Evolutionary conservation across 2,888 invertebrate species (phyloP).

Genomic region (Halictus ligatus): DNA sequence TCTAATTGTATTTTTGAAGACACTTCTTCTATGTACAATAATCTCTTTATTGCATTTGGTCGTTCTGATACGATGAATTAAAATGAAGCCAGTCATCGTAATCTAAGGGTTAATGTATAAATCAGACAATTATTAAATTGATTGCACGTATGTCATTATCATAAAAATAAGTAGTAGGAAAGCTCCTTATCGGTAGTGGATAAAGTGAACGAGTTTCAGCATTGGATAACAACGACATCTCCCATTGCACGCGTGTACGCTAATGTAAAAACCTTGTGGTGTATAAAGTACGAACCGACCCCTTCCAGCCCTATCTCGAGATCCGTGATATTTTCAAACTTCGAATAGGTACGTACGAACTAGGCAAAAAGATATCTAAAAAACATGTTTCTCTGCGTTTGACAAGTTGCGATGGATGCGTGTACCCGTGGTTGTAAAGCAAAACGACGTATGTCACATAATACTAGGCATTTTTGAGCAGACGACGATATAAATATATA

Average conservation of each 20-base stretch:
- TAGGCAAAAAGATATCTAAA: conserved; percentile 42
- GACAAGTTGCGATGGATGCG: conserved; percentile 6
- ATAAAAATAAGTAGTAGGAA: not conserved
- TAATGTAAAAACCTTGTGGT: conserved; percentile 43
- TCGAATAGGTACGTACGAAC: conserved; percentile 35
- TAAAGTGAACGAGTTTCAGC: conserved; percentile 14
- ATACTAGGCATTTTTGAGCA: not conserved
- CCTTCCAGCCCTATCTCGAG: conserved; percentile 8
- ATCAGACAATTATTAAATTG: not conserved
- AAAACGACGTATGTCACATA: not conserved
- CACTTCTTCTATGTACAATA: not conserved
- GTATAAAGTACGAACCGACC: conserved; percentile 45
- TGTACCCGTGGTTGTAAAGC: not conserved
- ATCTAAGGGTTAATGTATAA: not conserved
- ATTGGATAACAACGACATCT: not conserved
- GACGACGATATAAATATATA: not conserved
- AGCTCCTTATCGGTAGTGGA: not conserved
- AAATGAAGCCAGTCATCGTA: no score
- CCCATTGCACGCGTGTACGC: not conserved
- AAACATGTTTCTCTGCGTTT: conserved; percentile 12
- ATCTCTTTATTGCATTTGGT: conserved; percentile 1
- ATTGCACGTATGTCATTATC: not conserved
- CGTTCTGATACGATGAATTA: not conserved
- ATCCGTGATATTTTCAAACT: conserved; percentile 34
- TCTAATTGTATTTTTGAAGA: not conserved